phyloP scores from a whole-genome alignment of 2,888 invertebrate genomes.

The Netelia melanura region DNA sequence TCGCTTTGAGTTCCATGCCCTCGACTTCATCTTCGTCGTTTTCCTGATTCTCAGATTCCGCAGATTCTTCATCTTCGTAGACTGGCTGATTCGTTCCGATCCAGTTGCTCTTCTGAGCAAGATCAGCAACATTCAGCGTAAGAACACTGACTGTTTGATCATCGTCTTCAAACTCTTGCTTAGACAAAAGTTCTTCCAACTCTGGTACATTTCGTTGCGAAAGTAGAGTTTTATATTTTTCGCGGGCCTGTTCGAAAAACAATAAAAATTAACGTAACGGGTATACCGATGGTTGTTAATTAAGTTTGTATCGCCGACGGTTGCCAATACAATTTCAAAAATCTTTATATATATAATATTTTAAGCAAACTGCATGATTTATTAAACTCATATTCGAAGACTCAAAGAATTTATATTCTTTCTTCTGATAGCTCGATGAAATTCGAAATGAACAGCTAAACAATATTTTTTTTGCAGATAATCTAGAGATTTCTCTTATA shows the following conservation, averaged over 20 bases:
- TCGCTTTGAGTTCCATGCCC: constrained; percentile 85
- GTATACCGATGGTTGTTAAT: neutral
- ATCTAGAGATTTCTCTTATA: neutral
- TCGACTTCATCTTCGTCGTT: constrained; percentile 83
- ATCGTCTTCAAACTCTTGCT: constrained; percentile 91
- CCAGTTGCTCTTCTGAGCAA: constrained; percentile 90
- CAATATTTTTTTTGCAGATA: constrained; percentile 60
- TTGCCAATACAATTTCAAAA: too few species aligned
- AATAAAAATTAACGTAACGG: neutral
- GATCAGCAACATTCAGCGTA: constrained; percentile 90
- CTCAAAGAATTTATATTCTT: neutral
- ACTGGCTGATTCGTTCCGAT: constrained; percentile 89
- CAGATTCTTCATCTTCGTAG: constrained; percentile 74
- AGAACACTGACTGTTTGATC: constrained; percentile 92
- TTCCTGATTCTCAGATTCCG: constrained; percentile 73
- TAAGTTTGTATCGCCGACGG: neutral
- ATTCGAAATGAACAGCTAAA: neutral
- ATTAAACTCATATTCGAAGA: neutral
- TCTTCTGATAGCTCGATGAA: too few species aligned
- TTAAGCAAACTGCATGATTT: constrained; percentile 29
- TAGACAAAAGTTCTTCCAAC: constrained; percentile 87
- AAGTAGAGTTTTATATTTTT: constrained; percentile 91
- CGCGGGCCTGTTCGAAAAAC: constrained; percentile 85
- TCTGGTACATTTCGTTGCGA: constrained; percentile 90
- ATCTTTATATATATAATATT: too few species aligned